phyloP scores from a whole-genome alignment of 1,140 invertebrate species.

The Drosophila melanogaster region Release_6_plus_ISO1_MT NT_033777.3:26734001-26734500 shows the following conservation, averaged over 20 bases:
- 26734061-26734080: not conserved
- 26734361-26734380: conserved; percentile 20
- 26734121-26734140: conserved; percentile 20
- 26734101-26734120: too few relatives aligned
- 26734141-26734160: not conserved
- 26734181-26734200: conserved; percentile 82
- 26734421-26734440: conserved; percentile 77
- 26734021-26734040: not conserved
- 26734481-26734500: conserved; percentile 63
- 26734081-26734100: too few relatives aligned
- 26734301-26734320: conserved; percentile 10
- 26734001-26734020: not conserved
- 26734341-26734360: not conserved
- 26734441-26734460: conserved; percentile 72
- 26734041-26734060: too few relatives aligned
- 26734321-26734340: conserved; percentile 1
- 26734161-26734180: conserved; percentile 59
- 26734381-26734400: conserved; percentile 65
- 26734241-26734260: conserved; percentile 78
- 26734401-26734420: conserved; percentile 80
- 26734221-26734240: conserved; percentile 78
- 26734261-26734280: conserved; percentile 77
- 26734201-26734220: conserved; percentile 78
- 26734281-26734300: conserved; percentile 70
- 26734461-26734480: conserved; percentile 66